Base-by-base conservation (phyloP, 2,113 vertebrate genomes). In the Mastomys coucha region DNA sequence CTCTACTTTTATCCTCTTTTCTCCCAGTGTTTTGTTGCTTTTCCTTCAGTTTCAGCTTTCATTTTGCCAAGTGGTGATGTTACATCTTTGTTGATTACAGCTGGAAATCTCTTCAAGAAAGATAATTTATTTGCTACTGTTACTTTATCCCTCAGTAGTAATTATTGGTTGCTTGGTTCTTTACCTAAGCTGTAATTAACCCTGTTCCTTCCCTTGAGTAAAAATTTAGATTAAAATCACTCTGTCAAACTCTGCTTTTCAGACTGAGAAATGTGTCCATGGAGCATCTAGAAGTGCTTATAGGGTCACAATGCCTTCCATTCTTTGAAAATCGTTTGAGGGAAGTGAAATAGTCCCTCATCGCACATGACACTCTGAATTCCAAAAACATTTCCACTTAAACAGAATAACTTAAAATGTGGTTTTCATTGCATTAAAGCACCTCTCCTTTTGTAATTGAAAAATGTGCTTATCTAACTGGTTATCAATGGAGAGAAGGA, bases 151-250 rank as follows among this genome's bases (percentile, higher is more conserved):
- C 7, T 11, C 2, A 22, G 13, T 17, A 75, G 58, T 36, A 22
- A 13, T 42, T 5, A 12, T 13, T 53, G 67, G 75, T 56, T 33
- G 67, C 70, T 56, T 33, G 78, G 26, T 49, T 65, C 53, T 84
- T 88, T 76, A 31, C 77, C 58, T 76, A 56, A 65, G 28, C 92
- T 90, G 82, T 93, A 95, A 94, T 94, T 91, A 84, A 93, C 36
- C 39, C 51, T 88, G 5, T 93, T 53, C 42, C 39, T 65, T 24
- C 26, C 24, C 42, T 70, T 42, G 0, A 51, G 5, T 49, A 82
- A 63, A 87, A 95, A 69, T 87, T 60, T 84, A 81, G 28, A 94
- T 75, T 60, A 72, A 67, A 70, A 77, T 60, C 56, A 51, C 65
- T 72, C 12, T 88, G 7, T 33, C 0, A 0, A 65, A 28, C 51